Base-by-base conservation (phyloP, 1,140 invertebrate genomes). In the Battus philenor region DNA sequence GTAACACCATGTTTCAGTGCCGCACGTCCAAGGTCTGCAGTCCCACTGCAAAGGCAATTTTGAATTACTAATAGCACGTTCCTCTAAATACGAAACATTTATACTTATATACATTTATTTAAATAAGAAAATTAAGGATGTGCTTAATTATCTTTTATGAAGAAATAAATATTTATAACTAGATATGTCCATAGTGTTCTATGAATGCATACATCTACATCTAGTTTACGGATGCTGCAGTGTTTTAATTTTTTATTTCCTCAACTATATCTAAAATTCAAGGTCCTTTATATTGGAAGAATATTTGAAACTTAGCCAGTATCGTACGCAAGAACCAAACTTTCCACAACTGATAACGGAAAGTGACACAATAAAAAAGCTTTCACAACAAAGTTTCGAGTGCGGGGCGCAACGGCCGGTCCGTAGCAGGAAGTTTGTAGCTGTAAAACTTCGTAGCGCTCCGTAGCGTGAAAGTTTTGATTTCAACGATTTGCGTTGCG, bases 381-480 rank as follows among this genome's bases (percentile, higher is more conserved):
- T 79, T 72, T 72, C 56, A 64, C 55, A 82, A 80, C 72, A 79
- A 84, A 82, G 76, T 84, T 84, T 79, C 69, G 78, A 81, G 76
- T 75, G 67, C 72, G 71, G 61, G 68, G 67, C 67, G 70, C 74
- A 76, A 69, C 71, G 68, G 50, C 51, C 55, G 56, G 32, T 54
- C 67, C 74, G 80, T 85, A 85, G 81, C 78, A 82, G 81, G 78
- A 85, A 85, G 81, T 82, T 81, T 70, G 81, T 82, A 85, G 78
- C 78, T 64, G 72, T 77, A 78, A 81, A 84, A 84, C 77, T 82
- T 84, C 76, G 80, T 84, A 84, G 80, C 78, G 78, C 66, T 74
- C 66, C 73, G 78, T 82, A 82, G 80, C 78, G 80, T 82, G 80
- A 84, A 84, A 84, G 80, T 82, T 80, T 82, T 85, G 78, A 85